These are phyloP conservation scores for Halcyon smyrnensis DNA, from an alignment of 2,797 vertebrate genomes.

Conservation along the genomic window DNA sequence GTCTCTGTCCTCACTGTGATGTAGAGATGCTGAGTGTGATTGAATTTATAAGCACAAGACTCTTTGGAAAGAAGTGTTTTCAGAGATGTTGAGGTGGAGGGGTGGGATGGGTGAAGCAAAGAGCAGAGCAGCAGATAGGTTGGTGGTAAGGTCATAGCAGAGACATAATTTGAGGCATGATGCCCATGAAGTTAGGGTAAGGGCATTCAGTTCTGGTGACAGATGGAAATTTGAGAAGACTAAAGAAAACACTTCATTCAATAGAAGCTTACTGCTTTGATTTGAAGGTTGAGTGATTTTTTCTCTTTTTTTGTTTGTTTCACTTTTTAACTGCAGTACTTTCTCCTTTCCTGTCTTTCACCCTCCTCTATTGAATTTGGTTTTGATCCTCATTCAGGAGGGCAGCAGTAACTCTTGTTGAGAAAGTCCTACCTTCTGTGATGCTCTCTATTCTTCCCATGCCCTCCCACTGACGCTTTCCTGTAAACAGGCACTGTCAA, in stretches of 20 bases:
- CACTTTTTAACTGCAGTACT: neutral
- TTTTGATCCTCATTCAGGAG: neutral
- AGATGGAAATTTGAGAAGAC: neutral
- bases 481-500: neutral
- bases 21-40: neutral
- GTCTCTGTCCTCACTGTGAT: neutral
- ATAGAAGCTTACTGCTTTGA: neutral
- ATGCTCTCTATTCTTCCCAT: neutral
- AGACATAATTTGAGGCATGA: neutral
- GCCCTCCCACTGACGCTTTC: neutral
- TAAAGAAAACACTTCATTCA: neutral
- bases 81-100: neutral
- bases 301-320: neutral
- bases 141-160: neutral
- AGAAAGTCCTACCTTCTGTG: neutral
- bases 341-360: neutral
- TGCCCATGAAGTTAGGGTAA: neutral
- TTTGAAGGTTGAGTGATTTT: neutral
- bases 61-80: neutral
- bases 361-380: neutral
- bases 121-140: neutral
- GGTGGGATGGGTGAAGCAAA: no score
- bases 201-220: neutral
- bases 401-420: neutral
- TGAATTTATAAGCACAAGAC: neutral